Evolutionary conservation across 2,113 vertebrate genomes (phyloP).

Genomic region (Dromas ardeola): DNA sequence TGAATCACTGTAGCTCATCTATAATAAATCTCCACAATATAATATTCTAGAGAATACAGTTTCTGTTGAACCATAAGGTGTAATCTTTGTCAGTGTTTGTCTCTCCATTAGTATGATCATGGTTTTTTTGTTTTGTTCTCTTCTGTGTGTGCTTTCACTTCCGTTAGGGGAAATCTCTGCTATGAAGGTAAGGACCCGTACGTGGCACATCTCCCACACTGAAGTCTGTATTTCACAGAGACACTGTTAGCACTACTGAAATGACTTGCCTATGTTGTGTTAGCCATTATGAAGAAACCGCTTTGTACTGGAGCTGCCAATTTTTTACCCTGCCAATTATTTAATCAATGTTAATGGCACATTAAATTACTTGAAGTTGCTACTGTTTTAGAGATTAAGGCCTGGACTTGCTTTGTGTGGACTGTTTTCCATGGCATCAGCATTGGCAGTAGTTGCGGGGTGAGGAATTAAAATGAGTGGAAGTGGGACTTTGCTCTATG

Average conservation of each 20-base stretch:
- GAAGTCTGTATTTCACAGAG: neutral
- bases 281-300: neutral
- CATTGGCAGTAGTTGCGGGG: neutral
- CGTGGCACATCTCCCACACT: neutral
- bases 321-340: neutral
- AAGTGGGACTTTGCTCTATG: neutral
- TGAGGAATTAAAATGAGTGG: neutral
- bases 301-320: neutral
- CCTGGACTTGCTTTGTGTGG: neutral
- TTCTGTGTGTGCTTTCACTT: neutral
- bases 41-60: neutral
- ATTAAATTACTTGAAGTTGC: neutral
- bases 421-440: neutral
- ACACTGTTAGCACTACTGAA: neutral
- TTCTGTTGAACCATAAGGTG: neutral
- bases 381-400: neutral
- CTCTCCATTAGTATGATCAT: neutral
- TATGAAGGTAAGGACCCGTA: neutral
- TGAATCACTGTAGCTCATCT: constrained; percentile 1
- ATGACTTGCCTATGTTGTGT: neutral
- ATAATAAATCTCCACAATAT: constrained; percentile 16
- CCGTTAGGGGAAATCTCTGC: accelerated
- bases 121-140: neutral
- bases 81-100: neutral
- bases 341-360: constrained; percentile 3